These are phyloP conservation scores for Radopholus similis DNA, from an alignment of 1,140 invertebrate species.

Conservation along the genomic window DNA sequence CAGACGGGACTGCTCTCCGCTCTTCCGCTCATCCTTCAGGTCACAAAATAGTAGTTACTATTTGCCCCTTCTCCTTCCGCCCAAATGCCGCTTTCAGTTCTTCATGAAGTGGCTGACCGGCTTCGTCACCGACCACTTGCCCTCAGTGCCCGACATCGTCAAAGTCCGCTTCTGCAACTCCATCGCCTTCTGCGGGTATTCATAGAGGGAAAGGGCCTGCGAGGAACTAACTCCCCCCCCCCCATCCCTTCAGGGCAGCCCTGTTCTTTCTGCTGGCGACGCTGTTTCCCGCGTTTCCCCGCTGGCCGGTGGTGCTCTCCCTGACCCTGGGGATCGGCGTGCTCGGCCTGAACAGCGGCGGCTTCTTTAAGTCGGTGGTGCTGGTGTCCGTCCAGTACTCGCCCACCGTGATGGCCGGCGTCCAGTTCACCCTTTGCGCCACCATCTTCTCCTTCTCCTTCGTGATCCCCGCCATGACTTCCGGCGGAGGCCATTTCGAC, in stretches of 20 bases:
- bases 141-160: neutral
- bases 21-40: constrained; percentile 13
- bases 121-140: constrained; percentile 15
- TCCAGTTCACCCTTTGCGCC: constrained; percentile 18
- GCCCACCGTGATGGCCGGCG: constrained; percentile 20
- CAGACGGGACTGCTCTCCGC: constrained; percentile 5
- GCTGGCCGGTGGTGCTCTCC: constrained; percentile 5
- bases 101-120: constrained; percentile 20
- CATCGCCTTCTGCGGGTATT: constrained; percentile 6
- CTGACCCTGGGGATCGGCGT: constrained; percentile 8
- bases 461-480: constrained; percentile 12
- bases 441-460: constrained; percentile 18
- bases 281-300: neutral
- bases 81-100: neutral
- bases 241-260: neutral
- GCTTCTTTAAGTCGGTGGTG: constrained; percentile 23
- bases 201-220: too few species aligned
- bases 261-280: constrained; percentile 5
- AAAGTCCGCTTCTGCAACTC: constrained; percentile 19
- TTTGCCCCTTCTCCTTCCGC: neutral
- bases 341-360: constrained; percentile 19
- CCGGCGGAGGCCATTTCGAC: constrained; percentile 8
- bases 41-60: neutral
- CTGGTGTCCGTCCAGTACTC: constrained; percentile 19
- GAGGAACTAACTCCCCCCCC: too few species aligned